These are phyloP conservation scores for Melipona quadrifasciata DNA, from an alignment of 1,140 invertebrate species.

Conservation along the genomic window DNA sequence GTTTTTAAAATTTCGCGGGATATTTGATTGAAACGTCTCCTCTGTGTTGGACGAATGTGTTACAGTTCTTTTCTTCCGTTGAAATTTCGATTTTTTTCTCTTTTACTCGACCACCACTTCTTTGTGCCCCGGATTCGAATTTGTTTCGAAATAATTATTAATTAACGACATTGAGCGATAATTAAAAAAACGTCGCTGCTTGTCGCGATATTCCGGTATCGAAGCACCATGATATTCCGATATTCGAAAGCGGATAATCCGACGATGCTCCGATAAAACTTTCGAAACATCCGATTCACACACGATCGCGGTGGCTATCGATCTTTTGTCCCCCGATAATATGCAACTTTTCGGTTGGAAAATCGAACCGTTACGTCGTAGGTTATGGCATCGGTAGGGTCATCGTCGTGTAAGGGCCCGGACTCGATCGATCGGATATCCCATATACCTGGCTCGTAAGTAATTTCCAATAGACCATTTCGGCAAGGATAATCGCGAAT, in stretches of 20 bases:
- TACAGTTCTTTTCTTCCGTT: too few species aligned
- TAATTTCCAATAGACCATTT: constrained; percentile 47
- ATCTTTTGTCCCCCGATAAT: not conserved
- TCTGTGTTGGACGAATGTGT: too few species aligned
- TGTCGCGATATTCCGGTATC: not conserved
- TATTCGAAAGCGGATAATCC: not conserved
- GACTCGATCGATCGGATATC: constrained; percentile 19
- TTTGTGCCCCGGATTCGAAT: too few species aligned
- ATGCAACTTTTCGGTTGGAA: not conserved
- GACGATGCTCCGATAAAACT: not conserved
- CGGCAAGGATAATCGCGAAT: constrained; percentile 14
- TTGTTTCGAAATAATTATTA: too few species aligned
- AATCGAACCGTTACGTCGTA: not conserved
- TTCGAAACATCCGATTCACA: not conserved
- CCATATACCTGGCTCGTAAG: constrained; percentile 1
- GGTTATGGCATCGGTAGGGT: not conserved
- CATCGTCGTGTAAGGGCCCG: not conserved
- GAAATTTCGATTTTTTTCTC: too few species aligned
- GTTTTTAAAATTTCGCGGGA: too few species aligned
- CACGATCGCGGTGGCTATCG: not conserved
- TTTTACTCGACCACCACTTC: too few species aligned
- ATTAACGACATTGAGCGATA: too few species aligned
- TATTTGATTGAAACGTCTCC: too few species aligned
- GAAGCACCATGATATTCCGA: not conserved
- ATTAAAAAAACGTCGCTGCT: too few species aligned